phyloP scores from a whole-genome alignment of 2,113 vertebrate species.

The Centropristis striata region DNA sequence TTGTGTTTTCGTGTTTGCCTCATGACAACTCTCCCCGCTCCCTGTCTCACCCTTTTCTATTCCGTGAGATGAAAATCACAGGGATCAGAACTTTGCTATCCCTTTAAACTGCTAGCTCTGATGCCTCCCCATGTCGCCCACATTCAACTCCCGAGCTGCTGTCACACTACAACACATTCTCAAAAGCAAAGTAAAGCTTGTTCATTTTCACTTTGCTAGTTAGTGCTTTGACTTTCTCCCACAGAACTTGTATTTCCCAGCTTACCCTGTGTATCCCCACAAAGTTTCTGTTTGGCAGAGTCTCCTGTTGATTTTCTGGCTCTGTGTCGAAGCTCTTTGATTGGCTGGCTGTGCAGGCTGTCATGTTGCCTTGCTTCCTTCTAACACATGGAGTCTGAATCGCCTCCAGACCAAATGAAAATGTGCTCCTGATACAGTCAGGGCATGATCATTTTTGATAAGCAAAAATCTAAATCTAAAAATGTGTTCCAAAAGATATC shows the following conservation, averaged over 20 bases:
- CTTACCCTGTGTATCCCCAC: neutral
- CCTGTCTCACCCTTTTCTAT: conserved; percentile 25
- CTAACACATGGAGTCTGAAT: conserved; percentile 33
- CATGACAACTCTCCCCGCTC: conserved; percentile 7
- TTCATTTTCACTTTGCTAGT: conserved; percentile 44
- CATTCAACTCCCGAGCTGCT: conserved; percentile 25
- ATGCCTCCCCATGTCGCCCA: conserved; percentile 37
- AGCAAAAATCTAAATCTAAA: neutral
- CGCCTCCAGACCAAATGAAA: conserved; percentile 31
- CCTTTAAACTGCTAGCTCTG: conserved; percentile 49
- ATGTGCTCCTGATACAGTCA: neutral
- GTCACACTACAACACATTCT: conserved; percentile 25
- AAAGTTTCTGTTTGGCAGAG: conserved; percentile 15
- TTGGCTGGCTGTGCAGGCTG: conserved; percentile 35
- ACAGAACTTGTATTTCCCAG: conserved; percentile 20
- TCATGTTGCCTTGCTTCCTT: conserved; percentile 13
- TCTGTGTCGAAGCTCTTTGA: conserved; percentile 28
- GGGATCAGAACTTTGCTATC: conserved; percentile 51
- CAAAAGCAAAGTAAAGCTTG: conserved; percentile 55
- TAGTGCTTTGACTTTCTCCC: conserved; percentile 32
- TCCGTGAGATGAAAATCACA: conserved; percentile 50
- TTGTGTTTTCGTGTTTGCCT: conserved; percentile 36
- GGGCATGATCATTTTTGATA: neutral
- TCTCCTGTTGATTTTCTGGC: conserved; percentile 23
- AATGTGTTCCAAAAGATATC: neutral